These are phyloP conservation scores for Dipus sagitta DNA, from an alignment of 2,797 vertebrate genomes.

Conservation along the genomic window DNA sequence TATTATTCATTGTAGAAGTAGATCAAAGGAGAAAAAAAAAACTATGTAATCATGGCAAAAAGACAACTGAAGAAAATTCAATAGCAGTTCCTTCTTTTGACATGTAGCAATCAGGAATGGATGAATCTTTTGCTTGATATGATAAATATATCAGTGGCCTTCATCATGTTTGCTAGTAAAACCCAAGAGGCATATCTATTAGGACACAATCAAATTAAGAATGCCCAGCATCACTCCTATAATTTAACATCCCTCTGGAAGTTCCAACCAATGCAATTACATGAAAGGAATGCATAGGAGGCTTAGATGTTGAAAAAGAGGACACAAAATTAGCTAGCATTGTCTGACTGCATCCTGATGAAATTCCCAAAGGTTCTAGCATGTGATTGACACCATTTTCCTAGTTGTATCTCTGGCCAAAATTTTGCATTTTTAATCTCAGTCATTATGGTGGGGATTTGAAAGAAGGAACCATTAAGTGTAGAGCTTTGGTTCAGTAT, in stretches of 20 bases:
- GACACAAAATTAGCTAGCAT: background rate
- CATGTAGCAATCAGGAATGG: conserved; percentile 7
- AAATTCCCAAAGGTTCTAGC: background rate
- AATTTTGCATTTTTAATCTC: conserved; percentile 44
- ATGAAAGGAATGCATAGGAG: conserved; percentile 20
- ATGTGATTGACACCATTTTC: background rate
- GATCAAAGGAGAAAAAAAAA: conserved; percentile 69
- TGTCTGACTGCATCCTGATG: background rate
- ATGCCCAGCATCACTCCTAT: background rate
- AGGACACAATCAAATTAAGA: conserved; percentile 59
- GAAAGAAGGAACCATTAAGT: conserved; percentile 39
- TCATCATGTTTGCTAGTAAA: background rate
- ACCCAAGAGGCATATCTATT: conserved; percentile 8
- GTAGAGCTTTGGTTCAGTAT: background rate
- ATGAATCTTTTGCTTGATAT: background rate
- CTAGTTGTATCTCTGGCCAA: background rate
- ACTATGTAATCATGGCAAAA: conserved; percentile 45
- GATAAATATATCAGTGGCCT: conserved; percentile 23
- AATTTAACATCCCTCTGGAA: conserved; percentile 41
- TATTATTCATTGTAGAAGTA: conserved; percentile 62
- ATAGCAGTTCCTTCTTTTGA: conserved; percentile 43
- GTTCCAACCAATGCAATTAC: background rate
- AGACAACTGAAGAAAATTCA: conserved; percentile 52
- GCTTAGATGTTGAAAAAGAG: background rate
- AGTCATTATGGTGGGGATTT: conserved; percentile 23